Evolutionary conservation across 2,888 invertebrate genomes (phyloP).

Genomic region (Agrotis segetum): DNA sequence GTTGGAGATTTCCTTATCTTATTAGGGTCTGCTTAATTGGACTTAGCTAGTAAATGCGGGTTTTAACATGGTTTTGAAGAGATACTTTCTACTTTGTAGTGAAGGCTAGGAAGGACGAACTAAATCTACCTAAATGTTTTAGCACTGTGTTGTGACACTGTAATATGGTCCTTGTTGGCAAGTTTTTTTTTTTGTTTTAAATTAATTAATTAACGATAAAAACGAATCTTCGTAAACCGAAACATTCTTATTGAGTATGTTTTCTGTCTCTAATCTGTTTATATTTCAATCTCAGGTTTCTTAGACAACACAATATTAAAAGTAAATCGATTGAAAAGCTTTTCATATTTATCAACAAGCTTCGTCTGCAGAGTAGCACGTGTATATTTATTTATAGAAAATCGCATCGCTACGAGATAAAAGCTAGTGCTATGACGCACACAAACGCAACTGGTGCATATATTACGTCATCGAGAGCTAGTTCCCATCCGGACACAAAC

Average conservation of each 20-base stretch:
- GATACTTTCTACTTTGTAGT: too few relatives aligned
- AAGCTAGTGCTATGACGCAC: constrained; percentile 11
- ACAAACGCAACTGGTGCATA: constrained; percentile 36
- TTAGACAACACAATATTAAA: background rate
- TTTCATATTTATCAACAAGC: constrained; percentile 15
- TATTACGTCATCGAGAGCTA: constrained; percentile 60
- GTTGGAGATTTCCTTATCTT: background rate
- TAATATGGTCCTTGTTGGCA: too few relatives aligned
- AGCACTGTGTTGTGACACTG: too few relatives aligned
- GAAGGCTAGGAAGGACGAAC: too few relatives aligned
- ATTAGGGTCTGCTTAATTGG: background rate
- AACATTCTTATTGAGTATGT: background rate
- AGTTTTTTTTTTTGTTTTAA: too few relatives aligned
- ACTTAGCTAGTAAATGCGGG: background rate
- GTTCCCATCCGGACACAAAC: constrained; percentile 58
- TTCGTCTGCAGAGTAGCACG: background rate
- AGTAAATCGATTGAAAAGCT: constrained; percentile 9
- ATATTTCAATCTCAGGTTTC: background rate
- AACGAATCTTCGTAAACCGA: too few relatives aligned
- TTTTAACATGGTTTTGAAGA: too few relatives aligned
- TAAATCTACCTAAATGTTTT: too few relatives aligned
- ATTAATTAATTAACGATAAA: too few relatives aligned
- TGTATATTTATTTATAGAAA: constrained; percentile 30
- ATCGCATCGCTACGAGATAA: constrained; percentile 1
- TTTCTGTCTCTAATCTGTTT: background rate